Evolutionary conservation across 2,113 vertebrate genomes (phyloP), one percentile per base, ranked within the genome.

Genomic region (Vimba vimba): DNA sequence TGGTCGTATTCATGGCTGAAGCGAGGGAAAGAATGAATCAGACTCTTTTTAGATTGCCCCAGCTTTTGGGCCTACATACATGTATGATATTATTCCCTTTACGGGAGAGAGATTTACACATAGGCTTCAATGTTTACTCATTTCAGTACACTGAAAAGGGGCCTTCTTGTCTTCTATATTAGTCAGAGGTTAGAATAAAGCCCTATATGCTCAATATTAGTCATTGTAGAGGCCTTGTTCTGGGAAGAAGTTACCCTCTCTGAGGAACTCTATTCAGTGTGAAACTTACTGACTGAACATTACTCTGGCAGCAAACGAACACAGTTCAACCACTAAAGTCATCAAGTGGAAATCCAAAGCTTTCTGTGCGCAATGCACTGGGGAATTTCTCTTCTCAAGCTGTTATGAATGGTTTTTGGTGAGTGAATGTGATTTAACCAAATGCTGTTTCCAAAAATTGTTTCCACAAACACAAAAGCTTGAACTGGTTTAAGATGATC

Each of bases 261-360:
- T 94, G 92, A 94, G 94, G 95, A 96, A 95, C 94, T 93, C 87
- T 87, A 94, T 95, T 95, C 93, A 96, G 91, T 93, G 89, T 94
- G 95, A 96, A 96, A 95, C 94, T 90, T 62, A 88, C 82, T 91
- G 66, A 79, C 85, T 86, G 85, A 86, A 83, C 85, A 23, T 30
- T 78, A 55, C 57, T 82, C 45, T 19, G 60, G 45, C 33, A 77
- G 79, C 78, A 62, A 73, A 60, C 23, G 8, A 3, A 3, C 33
- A 76, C 82, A n/a, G 39, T 7, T 43, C 81, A 73, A 85, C 75
- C 87, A 64, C 85, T 52, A 25, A 68, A 82, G 79, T 79, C 78
- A 80, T 88, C 85, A 86, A 78, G 80, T 25, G 87, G 85, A 88
- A 86, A 88, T 85, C 79, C 85, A 23, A 81, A 52, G 85, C 76